Evolutionary conservation across 2,888 invertebrate species (phyloP), one percentile per base, ranked within the genome.

Genomic region (Gerris lacustris): DNA sequence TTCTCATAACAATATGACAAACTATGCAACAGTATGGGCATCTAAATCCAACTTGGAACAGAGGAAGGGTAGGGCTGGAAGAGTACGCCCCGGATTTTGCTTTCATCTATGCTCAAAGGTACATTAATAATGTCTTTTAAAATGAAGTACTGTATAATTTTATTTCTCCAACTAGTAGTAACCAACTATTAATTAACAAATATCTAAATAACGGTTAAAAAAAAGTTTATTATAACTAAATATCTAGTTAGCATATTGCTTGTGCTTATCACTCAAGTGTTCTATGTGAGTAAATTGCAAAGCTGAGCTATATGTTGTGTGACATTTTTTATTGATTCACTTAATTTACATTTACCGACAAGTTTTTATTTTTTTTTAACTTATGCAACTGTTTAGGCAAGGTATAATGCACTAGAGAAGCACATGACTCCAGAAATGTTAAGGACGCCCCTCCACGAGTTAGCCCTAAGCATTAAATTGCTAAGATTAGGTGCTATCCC

Each of bases 1-100:
- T 0, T 94, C 96, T 0, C 96, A 97, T 81, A 99, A 98, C 81
- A 98, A 99, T 80, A 93, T 99, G 90, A 97, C 97, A 0, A 96
- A 96, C 78, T 98, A 97, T 79, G 96, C 96, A 0, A 97, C 97
- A 0, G 96, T 92, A 0, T 94, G 94, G 94, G 96, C 96, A 0
- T 94, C 95, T 73, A 88, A 87, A 79, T 95, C 96, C 0, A 98
- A 97, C 82, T 81, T 98, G 73, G 94, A 96, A 80, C 99, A 99
- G 83, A 73, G 96, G 6, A 90, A 92, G 79, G 99, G 96, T 0
- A 86, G 99, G 44, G 98, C 98, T 5, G 99, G 99, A 18, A 89
- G 99, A 71, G 98, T 98, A 0, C 85, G 92, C 0, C 89, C 93
- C 0, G 99, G 98, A 4, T 91, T 91, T 77, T 95, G 95, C 79